Evolutionary conservation across 2,113 vertebrate species (phyloP).

Genomic region (Xiphorhynchus elegans): DNA sequence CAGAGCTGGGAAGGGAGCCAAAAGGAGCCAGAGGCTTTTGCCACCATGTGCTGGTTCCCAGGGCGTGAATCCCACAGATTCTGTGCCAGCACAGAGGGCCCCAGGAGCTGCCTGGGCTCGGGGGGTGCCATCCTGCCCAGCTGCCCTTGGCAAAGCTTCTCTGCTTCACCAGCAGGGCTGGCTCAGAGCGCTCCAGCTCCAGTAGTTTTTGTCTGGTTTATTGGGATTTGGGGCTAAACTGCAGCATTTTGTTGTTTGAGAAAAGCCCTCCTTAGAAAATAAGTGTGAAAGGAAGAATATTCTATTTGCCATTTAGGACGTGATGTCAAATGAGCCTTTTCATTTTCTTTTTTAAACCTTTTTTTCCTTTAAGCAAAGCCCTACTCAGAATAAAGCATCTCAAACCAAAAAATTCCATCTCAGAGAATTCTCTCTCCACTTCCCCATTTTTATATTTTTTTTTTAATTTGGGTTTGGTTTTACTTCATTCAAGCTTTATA

Average conservation of each 20-base stretch:
- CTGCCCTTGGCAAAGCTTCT: not conserved
- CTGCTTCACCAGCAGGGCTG: not conserved
- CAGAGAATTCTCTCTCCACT: not conserved
- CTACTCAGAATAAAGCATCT: not conserved
- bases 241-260: not conserved
- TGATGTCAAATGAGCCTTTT: not conserved
- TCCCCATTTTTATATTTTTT: not conserved
- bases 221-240: not conserved
- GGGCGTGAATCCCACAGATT: not conserved
- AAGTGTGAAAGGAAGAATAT: not conserved
- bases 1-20: not conserved
- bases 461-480: not conserved
- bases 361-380: not conserved
- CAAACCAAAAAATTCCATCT: not conserved
- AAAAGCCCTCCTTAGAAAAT: not conserved
- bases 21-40: not conserved
- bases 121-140: not conserved
- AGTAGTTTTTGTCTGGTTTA: not conserved
- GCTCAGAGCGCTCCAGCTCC: not conserved
- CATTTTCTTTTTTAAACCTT: too few relatives aligned
- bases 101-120: rapidly evolving
- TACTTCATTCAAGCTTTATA: not conserved
- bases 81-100: not conserved
- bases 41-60: not conserved
- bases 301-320: not conserved